Evolutionary conservation across 2,888 invertebrate genomes (phyloP).

Genomic region (Dorcus hopei): DNA sequence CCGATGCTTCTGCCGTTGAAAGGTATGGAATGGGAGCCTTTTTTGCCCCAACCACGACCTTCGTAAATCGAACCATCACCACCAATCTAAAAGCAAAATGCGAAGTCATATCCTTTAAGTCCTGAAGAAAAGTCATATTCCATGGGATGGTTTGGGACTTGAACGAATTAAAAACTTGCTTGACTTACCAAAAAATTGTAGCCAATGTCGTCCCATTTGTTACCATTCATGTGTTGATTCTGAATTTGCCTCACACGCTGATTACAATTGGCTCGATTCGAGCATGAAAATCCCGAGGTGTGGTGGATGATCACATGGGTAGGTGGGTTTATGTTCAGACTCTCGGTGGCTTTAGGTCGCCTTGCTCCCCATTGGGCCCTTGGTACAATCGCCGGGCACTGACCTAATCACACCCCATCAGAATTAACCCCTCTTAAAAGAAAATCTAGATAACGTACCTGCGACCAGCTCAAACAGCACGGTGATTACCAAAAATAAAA

Average conservation of each 20-base stretch:
- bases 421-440: no score
- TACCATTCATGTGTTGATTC: constrained; percentile 38
- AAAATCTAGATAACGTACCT: no score
- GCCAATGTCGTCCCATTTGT: constrained; percentile 40
- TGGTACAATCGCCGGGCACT: constrained; percentile 25
- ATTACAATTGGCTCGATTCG: constrained; percentile 41
- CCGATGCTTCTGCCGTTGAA: constrained; percentile 59
- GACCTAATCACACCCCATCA: no score
- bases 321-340: constrained; percentile 38
- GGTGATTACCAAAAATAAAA: constrained; percentile 1
- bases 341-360: constrained; percentile 19
- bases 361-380: constrained; percentile 49
- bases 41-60: constrained; percentile 59
- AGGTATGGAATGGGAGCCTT: constrained; percentile 57
- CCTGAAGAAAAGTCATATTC: no score
- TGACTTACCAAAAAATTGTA: constrained; percentile 44
- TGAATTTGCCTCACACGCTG: constrained; percentile 45
- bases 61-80: constrained; percentile 61
- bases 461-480: no score
- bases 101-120: no score
- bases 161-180: background rate
- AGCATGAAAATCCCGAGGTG: constrained; percentile 43
- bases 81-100: constrained; percentile 48
- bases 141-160: no score
- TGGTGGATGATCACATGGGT: constrained; percentile 49